Conservation (phyloP, 1,140 invertebrate genomes). For the Vanessa atalanta region DNA sequence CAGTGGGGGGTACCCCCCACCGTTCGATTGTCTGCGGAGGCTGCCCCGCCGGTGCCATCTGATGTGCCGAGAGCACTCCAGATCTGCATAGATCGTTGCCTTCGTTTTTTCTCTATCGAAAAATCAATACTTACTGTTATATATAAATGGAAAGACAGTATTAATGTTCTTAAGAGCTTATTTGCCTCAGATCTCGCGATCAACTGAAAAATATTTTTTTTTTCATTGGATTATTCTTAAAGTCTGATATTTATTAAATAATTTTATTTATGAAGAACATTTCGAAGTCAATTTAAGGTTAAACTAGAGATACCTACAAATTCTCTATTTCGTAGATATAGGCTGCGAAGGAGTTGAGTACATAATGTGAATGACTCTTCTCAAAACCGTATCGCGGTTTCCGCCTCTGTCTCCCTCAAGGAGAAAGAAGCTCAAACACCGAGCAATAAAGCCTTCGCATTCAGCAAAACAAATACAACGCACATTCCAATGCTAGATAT, state of each 20-base stretch:
- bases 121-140: conserved; percentile 79
- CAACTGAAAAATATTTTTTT: neutral
- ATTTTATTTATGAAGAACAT: neutral
- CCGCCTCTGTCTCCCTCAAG: conserved; percentile 68
- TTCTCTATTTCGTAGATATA: conserved; percentile 38
- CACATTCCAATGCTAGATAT: conserved; percentile 81
- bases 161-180: conserved; percentile 59
- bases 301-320: neutral
- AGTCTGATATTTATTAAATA: neutral
- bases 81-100: conserved; percentile 81
- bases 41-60: conserved; percentile 79
- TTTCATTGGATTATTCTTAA: neutral
- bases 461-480: conserved; percentile 79
- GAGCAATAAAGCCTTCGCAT: conserved; percentile 78
- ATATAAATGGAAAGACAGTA: conserved; percentile 71
- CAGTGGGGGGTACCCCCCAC: conserved; percentile 65
- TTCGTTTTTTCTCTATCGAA: conserved; percentile 80
- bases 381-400: conserved; percentile 70
- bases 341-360: conserved; percentile 58
- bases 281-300: neutral
- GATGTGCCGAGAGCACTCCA: conserved; percentile 80
- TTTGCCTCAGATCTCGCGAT: conserved; percentile 12
- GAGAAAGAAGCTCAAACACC: conserved; percentile 76
- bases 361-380: conserved; percentile 70
- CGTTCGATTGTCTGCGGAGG: conserved; percentile 80